Base-by-base conservation (phyloP, 2,113 vertebrate species). In the Callopanchax toddi region DNA sequence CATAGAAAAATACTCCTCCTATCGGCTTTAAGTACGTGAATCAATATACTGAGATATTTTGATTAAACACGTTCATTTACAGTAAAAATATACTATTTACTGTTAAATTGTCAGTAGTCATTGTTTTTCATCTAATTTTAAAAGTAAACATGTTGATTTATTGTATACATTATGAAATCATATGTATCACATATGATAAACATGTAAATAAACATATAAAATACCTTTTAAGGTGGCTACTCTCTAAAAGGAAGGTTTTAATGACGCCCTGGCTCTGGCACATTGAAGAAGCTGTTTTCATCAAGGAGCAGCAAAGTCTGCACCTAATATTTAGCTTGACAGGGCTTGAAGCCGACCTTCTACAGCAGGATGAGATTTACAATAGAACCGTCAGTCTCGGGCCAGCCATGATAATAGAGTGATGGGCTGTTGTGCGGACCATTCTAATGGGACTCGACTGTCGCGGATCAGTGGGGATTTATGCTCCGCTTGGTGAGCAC, bases 361-460 rank as follows among this genome's bases (percentile, higher is more conserved):
- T 82, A 86, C 82, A 74, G 70, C 80, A 37, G 83, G 76, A 72
- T 85, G 63, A 86, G 84, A 88, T 86, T 87, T 86, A 89, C 88
- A 87, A 87, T 85, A 76, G 82, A 88, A 85, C 79, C 62, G 82
- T 88, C 85, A 81, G 78, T 86, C 84, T 86, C 71, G 64, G 81
- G 74, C 74, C 85, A 84, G 83, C 71, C 74, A 76, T 78, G 74
- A 86, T 84, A 87, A 88, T 88, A 81, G 87, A 88, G 80, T 83
- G 86, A 89, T 88, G 87, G 85, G 83, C 83, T 87, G 80, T 79
- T 89, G 85, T 85, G 82, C 79, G 81, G 79, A 78, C 71, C 79
- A 74, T 69, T 83, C 81, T 86, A 91, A 89, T 89, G 81, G 84
- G 85, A 89, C 76, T 76, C 77, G 86, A 89, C 86, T 86, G 88